Evolutionary conservation across 2,797 vertebrate species (phyloP).

Genomic region (Pseudopleuronectes americanus): DNA sequence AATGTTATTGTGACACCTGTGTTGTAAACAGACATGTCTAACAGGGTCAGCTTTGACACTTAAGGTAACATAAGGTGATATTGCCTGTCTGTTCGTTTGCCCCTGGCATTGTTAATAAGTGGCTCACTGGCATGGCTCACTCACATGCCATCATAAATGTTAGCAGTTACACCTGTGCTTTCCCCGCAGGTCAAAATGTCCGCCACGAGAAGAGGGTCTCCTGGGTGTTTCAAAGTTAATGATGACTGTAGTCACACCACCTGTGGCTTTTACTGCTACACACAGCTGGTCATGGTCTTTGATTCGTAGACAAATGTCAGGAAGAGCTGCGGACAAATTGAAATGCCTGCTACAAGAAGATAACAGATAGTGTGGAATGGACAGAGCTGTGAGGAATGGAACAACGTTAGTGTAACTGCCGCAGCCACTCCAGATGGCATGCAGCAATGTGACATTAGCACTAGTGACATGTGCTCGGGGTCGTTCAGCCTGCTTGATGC

Average conservation of each 20-base stretch:
- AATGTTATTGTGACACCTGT: slow-evolving; percentile 4
- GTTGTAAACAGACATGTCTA: slow-evolving; percentile 22
- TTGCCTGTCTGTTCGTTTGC: not conserved
- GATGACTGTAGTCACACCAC: slow-evolving; percentile 43
- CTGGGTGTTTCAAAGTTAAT: slow-evolving; percentile 65
- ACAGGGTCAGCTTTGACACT: slow-evolving; percentile 11
- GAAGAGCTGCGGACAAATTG: slow-evolving; percentile 47
- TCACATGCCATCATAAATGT: slow-evolving; percentile 39
- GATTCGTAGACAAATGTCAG: slow-evolving; percentile 56
- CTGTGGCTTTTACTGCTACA: slow-evolving; percentile 48
- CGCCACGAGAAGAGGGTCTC: slow-evolving; percentile 40
- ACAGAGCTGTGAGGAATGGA: slow-evolving; percentile 39
- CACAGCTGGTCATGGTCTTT: slow-evolving; percentile 31
- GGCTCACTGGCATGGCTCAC: not conserved
- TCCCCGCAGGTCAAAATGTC: slow-evolving; percentile 50
- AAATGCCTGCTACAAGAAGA: slow-evolving; percentile 56
- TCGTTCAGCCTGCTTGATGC: slow-evolving; percentile 29
- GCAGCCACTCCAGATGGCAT: slow-evolving; percentile 44
- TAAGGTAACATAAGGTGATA: not conserved
- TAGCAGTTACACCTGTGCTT: slow-evolving; percentile 44
- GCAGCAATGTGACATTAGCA: slow-evolving; percentile 35
- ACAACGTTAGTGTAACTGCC: slow-evolving; percentile 32
- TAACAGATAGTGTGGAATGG: slow-evolving; percentile 41
- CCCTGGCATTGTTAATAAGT: not conserved
- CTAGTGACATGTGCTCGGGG: slow-evolving; percentile 22